These are phyloP conservation scores for Sphaerodactylus townsendi DNA, from an alignment of 2,113 vertebrate genomes.

Conservation along the genomic window DNA sequence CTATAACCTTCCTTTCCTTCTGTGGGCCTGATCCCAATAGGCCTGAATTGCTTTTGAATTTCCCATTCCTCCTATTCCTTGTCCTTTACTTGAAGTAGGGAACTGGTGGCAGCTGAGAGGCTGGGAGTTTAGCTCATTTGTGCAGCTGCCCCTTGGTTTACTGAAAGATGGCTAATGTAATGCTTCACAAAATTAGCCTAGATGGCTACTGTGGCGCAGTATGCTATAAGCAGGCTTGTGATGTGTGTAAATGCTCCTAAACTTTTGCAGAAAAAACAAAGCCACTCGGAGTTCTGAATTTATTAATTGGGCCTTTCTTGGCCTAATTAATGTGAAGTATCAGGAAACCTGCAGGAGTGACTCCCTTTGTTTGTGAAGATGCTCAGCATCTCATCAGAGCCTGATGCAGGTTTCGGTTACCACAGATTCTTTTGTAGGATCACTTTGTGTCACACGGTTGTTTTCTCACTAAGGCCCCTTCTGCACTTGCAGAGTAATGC, in stretches of 20 bases:
- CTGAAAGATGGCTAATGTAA: neutral
- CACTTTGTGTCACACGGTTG: neutral
- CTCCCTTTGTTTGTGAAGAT: too few relatives aligned
- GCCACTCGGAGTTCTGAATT: neutral
- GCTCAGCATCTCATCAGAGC: neutral
- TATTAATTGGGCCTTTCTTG: neutral
- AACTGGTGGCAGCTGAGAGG: neutral
- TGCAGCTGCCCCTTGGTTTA: neutral
- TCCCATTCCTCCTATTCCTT: neutral
- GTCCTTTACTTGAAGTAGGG: neutral
- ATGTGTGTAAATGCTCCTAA: neutral
- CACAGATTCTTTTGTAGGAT: neutral
- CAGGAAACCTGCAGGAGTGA: too few relatives aligned
- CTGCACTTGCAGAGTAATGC: too few relatives aligned
- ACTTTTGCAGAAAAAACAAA: neutral
- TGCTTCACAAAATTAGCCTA: neutral
- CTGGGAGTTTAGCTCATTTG: neutral
- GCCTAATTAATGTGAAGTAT: neutral
- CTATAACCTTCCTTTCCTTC: too few relatives aligned
- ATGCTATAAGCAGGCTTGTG: too few relatives aligned
- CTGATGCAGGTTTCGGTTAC: neutral
- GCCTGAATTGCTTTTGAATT: too few relatives aligned
- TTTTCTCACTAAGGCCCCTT: too few relatives aligned
- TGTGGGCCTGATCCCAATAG: too few relatives aligned
- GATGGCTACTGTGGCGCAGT: neutral